Evolutionary conservation across 2,888 invertebrate species (phyloP).

Genomic region (Taenaris catops): DNA sequence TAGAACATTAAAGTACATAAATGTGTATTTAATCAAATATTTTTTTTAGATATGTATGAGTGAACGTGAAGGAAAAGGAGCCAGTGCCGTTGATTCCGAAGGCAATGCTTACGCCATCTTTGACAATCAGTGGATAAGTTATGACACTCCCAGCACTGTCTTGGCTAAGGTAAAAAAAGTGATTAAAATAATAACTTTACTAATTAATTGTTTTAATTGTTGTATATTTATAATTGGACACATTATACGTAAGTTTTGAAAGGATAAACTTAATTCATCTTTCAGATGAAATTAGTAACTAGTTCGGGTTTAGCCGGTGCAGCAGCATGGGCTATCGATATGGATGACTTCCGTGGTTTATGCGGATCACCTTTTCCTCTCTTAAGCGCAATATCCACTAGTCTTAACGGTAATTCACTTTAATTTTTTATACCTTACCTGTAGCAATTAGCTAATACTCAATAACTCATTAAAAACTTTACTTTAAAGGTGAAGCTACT

Average conservation of each 20-base stretch:
- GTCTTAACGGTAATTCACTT: conserved; percentile 76
- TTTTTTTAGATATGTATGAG: conserved; percentile 75
- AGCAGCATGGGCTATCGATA: conserved; percentile 85
- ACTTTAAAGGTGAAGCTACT: conserved; percentile 51
- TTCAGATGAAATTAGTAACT: conserved; percentile 82
- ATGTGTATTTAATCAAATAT: too few species aligned
- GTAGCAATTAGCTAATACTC: too few species aligned
- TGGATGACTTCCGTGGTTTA: conserved; percentile 90
- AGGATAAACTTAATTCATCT: too few species aligned
- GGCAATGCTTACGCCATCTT: conserved; percentile 84
- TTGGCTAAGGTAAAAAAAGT: conserved; percentile 83
- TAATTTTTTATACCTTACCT: too few species aligned
- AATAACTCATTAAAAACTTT: too few species aligned
- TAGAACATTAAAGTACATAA: too few species aligned
- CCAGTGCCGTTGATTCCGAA: conserved; percentile 74
- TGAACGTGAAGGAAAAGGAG: conserved; percentile 77
- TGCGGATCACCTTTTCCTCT: conserved; percentile 86
- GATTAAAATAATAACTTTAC: too few species aligned
- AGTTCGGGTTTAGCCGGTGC: conserved; percentile 84
- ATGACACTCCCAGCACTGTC: conserved; percentile 84
- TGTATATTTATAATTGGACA: too few species aligned
- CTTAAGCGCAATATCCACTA: conserved; percentile 78
- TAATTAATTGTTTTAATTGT: too few species aligned
- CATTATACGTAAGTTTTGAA: too few species aligned
- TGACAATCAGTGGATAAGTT: conserved; percentile 90